Percentiles rank a stretch among this genome's conserved stretches.
Evolutionary conservation across 2,797 vertebrate species (phyloP).

Genomic region (Tamandua tetradactyla): DNA sequence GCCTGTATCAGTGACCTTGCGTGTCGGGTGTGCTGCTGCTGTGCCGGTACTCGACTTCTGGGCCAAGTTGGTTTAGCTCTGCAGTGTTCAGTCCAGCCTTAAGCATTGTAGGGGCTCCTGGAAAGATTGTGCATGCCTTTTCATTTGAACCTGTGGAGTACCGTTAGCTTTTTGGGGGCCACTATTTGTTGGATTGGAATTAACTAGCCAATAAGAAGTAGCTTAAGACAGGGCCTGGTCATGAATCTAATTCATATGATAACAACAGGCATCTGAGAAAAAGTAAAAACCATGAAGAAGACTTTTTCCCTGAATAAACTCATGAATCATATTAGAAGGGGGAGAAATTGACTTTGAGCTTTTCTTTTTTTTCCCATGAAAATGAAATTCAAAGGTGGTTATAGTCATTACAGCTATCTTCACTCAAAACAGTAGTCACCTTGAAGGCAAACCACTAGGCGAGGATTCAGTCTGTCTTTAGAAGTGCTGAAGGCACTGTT

Average conservation of each 20-base stretch:
- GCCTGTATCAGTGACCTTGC: conserved; percentile 3
- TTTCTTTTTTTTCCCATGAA: background rate
- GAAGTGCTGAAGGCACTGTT: background rate
- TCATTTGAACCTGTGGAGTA: background rate
- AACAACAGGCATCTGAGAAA: background rate
- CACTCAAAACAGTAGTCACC: background rate
- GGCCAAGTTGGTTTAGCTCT: background rate
- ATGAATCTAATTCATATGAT: background rate
- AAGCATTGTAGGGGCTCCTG: background rate
- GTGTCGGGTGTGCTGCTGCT: conserved; percentile 36
- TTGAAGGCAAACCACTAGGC: background rate
- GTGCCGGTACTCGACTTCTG: background rate
- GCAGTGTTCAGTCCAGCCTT: background rate
- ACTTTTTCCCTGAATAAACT: conserved; percentile 15
- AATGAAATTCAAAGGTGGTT: background rate
- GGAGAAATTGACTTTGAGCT: background rate
- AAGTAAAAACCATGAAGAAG: background rate
- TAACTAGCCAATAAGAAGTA: background rate
- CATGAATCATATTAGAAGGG: background rate
- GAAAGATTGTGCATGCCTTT: background rate
- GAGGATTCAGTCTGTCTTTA: background rate
- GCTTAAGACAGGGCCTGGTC: background rate
- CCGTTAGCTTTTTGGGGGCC: background rate
- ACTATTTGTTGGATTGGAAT: background rate
- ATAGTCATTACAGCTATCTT: background rate